A percentile compares a stretch with the other conserved stretches of the same genome.
These are phyloP conservation scores for Saccostrea cuccullata DNA, from an alignment of 1,140 invertebrate genomes.

Conservation along the genomic window DNA sequence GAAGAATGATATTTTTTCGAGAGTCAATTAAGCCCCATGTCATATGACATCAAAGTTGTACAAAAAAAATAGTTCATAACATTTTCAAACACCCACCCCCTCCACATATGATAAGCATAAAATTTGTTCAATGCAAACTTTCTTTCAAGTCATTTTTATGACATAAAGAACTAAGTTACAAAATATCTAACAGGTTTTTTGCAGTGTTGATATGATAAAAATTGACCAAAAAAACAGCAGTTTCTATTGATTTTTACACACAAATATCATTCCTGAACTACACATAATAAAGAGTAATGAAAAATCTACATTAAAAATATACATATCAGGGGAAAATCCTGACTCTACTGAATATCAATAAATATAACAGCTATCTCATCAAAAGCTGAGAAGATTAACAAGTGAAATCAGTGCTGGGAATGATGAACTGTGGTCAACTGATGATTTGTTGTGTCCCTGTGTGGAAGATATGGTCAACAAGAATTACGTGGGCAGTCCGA, in stretches of 20 bases:
- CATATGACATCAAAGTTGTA: too few species aligned
- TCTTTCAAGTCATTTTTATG: too few species aligned
- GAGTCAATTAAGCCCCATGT: too few species aligned
- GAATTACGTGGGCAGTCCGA: neutral
- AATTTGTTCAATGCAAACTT: too few species aligned
- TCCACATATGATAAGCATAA: too few species aligned
- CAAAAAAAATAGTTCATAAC: too few species aligned
- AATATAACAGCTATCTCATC: neutral
- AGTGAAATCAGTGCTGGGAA: too few species aligned
- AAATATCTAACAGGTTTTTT: neutral
- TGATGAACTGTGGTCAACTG: too few species aligned
- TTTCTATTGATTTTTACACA: neutral
- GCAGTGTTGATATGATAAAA: neutral
- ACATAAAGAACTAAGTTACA: too few species aligned
- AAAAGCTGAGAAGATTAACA: neutral
- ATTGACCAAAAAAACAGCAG: neutral
- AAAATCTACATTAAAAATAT: slow-evolving; percentile 6
- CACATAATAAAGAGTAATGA: neutral
- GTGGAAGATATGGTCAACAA: neutral
- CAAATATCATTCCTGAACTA: neutral
- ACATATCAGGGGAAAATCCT: neutral
- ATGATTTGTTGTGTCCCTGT: neutral
- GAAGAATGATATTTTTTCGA: too few species aligned
- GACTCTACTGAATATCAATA: neutral
- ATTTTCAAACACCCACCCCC: too few species aligned